Base-by-base conservation (phyloP, 23 tunicate genomes). In the Botrylloides violaceus region DNA sequence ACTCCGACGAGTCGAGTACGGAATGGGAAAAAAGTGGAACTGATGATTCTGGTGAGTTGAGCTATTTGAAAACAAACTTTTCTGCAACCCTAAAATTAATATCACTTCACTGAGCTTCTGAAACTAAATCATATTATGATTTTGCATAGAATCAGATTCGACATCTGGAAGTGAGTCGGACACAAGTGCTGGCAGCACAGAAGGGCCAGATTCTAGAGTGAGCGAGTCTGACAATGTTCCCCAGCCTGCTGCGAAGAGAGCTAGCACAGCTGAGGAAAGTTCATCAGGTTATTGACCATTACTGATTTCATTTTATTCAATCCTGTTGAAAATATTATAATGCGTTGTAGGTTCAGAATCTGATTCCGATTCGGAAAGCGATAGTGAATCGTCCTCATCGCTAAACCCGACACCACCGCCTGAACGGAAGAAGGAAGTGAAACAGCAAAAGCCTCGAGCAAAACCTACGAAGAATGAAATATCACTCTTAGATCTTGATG, bases 201-300 rank as follows among this genome's bases (percentile, higher is more conserved):
- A 68, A 70, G 97, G 97, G 1, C 97, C 97, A 15, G 97, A 90
- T 65, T 83, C 97, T 3, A 38, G 72, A 32, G 72, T 79, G 23
- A 83, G 90, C 55, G 97, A 90, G 27, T 78, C 97, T 2, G 97
- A 90, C 57, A 64, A 72, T 20, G 43, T 68, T 1, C 26, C 15
- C 25, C 29, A 24, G 21, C 74, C 74, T 35, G 56, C 74, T 38
- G 29, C 23, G 3, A 63, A 63, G 57, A 36, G 37, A 68, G 26
- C 74, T 6, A 68, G 58, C 26, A 35, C 58, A 4, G 58, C 36
- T 7, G 56, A 20, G 28, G 27, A 68, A n/a, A 35, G 56, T n/a
- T 26, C 43, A 35, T 63, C 70, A 15, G 70, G 70, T 63, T 63
- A 15, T 31, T 63, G 4, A 19, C 3, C 7, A 3, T 31, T 28